Evolutionary conservation across 2,113 vertebrate species (phyloP).

Genomic region (Enhydra lutris): DNA sequence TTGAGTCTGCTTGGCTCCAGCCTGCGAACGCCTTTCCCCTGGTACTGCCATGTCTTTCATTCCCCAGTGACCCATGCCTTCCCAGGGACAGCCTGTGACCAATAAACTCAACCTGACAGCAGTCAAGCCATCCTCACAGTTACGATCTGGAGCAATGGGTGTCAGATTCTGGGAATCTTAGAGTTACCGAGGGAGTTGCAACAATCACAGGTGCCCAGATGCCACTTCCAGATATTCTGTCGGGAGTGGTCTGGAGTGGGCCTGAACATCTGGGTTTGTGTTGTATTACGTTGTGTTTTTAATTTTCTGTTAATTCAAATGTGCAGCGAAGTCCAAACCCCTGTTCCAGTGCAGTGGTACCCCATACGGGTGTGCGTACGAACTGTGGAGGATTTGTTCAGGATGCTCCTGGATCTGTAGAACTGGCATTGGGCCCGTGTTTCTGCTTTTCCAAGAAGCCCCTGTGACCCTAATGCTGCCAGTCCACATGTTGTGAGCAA

Average conservation of each 20-base stretch:
- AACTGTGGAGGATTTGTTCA: neutral
- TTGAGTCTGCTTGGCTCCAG: neutral
- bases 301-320: neutral
- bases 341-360: neutral
- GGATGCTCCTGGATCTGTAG: accelerated
- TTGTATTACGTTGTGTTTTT: neutral
- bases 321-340: neutral
- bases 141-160: neutral
- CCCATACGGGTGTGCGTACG: neutral
- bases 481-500: neutral
- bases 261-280: neutral
- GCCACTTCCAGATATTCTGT: neutral
- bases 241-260: too few species aligned
- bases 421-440: neutral
- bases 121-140: neutral
- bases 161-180: neutral
- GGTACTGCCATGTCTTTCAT: too few species aligned
- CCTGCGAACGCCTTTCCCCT: neutral
- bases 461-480: accelerated
- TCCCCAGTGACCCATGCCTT: neutral
- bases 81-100: accelerated
- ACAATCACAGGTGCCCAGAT: accelerated
- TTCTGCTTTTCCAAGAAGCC: neutral
- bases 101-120: accelerated
- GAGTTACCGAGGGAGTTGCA: neutral